These are phyloP conservation scores for Gambusia yucatana DNA, from an alignment of 2,797 vertebrate genomes.

Conservation along the genomic window DNA sequence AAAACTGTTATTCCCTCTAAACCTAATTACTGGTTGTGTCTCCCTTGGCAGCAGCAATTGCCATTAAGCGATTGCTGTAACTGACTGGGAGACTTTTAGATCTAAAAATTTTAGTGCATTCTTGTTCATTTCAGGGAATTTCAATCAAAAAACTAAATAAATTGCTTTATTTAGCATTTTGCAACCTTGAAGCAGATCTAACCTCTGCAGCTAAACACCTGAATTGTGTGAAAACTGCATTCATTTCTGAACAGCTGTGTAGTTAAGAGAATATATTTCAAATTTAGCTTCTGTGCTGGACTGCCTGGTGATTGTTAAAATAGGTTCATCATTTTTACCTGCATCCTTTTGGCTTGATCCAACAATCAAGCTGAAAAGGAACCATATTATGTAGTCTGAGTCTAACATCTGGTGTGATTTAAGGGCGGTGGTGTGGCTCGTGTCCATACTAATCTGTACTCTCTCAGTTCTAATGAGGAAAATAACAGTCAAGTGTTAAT, in stretches of 20 bases:
- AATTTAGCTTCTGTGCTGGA: not conserved
- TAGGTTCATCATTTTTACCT: not conserved
- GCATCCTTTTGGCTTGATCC: not conserved
- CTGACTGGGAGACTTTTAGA: not conserved
- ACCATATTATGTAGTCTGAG: not conserved
- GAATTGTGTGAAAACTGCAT: not conserved
- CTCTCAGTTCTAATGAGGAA: conserved; percentile 37
- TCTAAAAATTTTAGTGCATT: not conserved
- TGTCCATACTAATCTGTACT: conserved; percentile 47
- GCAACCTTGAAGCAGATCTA: not conserved
- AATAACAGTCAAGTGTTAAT: conserved; percentile 45
- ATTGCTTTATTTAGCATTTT: not conserved
- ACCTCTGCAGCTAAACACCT: not conserved
- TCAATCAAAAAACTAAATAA: too few relatives aligned
- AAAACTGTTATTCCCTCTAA: not conserved
- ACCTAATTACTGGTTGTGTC: not conserved
- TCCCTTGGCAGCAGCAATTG: not conserved
- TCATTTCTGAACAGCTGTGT: not conserved
- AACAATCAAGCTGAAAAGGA: conserved; percentile 7
- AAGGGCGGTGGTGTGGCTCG: conserved; percentile 30
- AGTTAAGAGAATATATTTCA: not conserved
- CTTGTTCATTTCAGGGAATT: not conserved
- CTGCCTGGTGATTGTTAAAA: not conserved
- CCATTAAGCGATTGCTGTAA: not conserved
- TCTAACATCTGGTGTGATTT: conserved; percentile 26